These are phyloP conservation scores for Labeo catla DNA, from an alignment of 2,113 vertebrate species.

Conservation along the genomic window DNA sequence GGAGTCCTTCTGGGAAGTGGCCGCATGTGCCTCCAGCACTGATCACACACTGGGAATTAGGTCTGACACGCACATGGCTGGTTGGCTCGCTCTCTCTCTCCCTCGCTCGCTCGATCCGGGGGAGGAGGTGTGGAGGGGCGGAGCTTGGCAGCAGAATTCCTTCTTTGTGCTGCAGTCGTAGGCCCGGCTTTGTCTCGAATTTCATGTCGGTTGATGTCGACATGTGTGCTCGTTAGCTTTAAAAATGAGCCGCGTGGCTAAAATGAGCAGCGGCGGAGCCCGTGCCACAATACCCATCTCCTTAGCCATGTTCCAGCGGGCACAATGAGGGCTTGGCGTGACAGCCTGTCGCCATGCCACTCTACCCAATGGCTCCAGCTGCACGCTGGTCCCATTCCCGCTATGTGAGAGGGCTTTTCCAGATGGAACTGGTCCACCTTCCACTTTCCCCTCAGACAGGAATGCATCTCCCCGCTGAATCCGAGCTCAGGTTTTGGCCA, in stretches of 20 bases:
- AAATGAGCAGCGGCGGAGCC: conserved; percentile 29
- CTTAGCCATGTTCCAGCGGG: conserved; percentile 43
- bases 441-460: conserved; percentile 44
- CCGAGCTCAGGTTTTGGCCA: conserved; percentile 32
- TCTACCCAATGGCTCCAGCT: conserved; percentile 50
- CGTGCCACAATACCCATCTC: background rate
- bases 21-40: conserved; percentile 47
- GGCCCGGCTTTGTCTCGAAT: conserved; percentile 46
- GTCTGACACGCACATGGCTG: conserved; percentile 52
- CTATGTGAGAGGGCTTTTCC: conserved; percentile 36
- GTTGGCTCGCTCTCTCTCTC: background rate
- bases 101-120: background rate
- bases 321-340: conserved; percentile 46
- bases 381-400: conserved; percentile 42
- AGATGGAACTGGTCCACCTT: conserved; percentile 47
- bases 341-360: conserved; percentile 41
- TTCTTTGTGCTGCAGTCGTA: conserved; percentile 34
- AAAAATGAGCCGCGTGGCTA: conserved; percentile 5
- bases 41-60: conserved; percentile 49
- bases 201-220: conserved; percentile 17
- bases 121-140: conserved; percentile 6
- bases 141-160: conserved; percentile 34
- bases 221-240: conserved; percentile 32
- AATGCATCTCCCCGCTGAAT: conserved; percentile 17
- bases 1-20: conserved; percentile 48